These are phyloP conservation scores for Melanaphis sacchari DNA, from an alignment of 1,140 invertebrate species.

Conservation along the genomic window DNA sequence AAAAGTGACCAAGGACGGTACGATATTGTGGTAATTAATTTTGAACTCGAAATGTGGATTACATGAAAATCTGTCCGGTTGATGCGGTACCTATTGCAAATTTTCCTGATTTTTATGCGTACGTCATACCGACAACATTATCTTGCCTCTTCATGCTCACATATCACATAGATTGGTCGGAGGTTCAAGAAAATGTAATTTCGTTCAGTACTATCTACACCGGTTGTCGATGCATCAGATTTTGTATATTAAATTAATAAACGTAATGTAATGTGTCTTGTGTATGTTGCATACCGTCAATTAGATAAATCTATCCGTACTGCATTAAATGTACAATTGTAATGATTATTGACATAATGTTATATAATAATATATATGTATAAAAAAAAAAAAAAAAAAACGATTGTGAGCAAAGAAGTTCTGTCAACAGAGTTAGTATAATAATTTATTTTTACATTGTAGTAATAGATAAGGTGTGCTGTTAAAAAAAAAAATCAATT, in stretches of 20 bases:
- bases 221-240: not conserved
- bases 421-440: no score
- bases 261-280: not conserved
- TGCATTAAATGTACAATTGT: no score
- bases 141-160: not conserved
- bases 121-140: not conserved
- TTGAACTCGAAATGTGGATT: not conserved
- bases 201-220: not conserved
- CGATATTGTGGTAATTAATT: not conserved
- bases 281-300: no score
- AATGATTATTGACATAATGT: no score
- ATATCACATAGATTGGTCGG: not conserved
- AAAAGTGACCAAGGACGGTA: not conserved
- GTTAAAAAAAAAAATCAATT: no score
- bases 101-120: not conserved
- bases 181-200: not conserved
- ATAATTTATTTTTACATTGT: no score
- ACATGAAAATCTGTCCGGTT: not conserved
- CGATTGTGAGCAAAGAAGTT: no score
- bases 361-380: no score
- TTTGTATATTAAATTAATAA: not conserved
- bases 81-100: not conserved
- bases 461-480: no score
- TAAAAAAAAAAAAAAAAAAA: no score
- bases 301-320: no score